Conservation (phyloP, 2,797 vertebrate genomes). For the Catostomus latipinnis region DNA sequence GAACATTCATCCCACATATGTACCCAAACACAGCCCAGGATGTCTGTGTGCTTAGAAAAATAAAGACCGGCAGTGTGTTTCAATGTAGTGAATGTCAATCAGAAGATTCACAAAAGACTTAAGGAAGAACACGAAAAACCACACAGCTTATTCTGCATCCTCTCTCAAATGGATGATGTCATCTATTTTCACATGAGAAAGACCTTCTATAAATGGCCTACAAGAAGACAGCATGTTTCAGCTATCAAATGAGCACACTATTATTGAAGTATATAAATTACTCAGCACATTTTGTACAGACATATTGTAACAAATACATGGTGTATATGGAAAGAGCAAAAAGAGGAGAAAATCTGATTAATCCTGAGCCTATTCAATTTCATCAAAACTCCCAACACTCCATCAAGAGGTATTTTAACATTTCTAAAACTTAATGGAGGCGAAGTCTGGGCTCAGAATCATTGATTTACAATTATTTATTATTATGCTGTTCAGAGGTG, state of each 20-base stretch:
- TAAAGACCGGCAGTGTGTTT: slow-evolving; percentile 10
- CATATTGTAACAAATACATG: slow-evolving; percentile 12
- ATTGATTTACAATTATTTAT: slow-evolving; percentile 39
- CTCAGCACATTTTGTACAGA: not conserved
- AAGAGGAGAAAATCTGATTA: slow-evolving; percentile 20
- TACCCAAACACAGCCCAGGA: slow-evolving; percentile 32
- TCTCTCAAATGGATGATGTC: not conserved
- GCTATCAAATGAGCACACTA: slow-evolving; percentile 4
- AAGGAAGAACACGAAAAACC: not conserved
- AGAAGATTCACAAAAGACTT: slow-evolving; percentile 1
- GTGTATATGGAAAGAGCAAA: slow-evolving; percentile 5
- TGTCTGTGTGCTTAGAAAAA: slow-evolving; percentile 36
- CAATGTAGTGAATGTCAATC: not conserved
- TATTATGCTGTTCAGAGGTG: not conserved
- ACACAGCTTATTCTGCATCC: not conserved
- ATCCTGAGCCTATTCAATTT: slow-evolving; percentile 42
- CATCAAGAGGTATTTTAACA: slow-evolving; percentile 38
- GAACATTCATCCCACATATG: slow-evolving; percentile 36
- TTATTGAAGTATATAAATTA: slow-evolving; percentile 13
- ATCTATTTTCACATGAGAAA: not conserved
- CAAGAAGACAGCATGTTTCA: slow-evolving; percentile 8
- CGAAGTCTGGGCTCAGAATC: slow-evolving; percentile 44
- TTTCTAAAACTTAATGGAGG: slow-evolving; percentile 45
- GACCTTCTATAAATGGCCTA: not conserved
- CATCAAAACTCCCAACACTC: slow-evolving; percentile 28